Conservation (phyloP, 1,140 invertebrate genomes). For the Rhagoletis zephyria region DNA sequence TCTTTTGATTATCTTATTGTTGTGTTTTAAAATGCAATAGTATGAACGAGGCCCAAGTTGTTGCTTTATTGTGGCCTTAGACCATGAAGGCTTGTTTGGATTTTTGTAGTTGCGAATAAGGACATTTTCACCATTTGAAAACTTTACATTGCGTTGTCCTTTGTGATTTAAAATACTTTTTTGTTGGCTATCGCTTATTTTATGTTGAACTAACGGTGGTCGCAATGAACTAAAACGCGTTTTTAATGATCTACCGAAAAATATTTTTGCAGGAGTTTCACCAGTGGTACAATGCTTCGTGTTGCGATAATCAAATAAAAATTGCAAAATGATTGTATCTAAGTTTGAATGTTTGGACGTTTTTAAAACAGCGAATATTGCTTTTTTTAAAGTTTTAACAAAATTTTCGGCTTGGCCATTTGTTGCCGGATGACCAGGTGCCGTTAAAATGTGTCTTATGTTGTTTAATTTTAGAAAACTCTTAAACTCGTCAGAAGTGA, state of each 20-base stretch:
- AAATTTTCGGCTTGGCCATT: too few species aligned
- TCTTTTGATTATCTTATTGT: not conserved
- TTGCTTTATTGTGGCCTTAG: not conserved
- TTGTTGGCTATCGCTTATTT: not conserved
- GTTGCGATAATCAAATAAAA: constrained; percentile 36
- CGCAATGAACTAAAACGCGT: constrained; percentile 23
- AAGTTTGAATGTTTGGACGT: not conserved
- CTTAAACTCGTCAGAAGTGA: constrained; percentile 29
- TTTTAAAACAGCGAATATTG: not conserved
- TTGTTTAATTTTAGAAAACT: constrained; percentile 5
- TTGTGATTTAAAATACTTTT: constrained; percentile 12
- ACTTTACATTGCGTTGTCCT: not conserved
- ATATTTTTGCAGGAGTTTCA: constrained; percentile 31
- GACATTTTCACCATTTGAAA: constrained; percentile 6
- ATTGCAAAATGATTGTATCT: not conserved
- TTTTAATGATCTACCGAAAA: constrained; percentile 57
- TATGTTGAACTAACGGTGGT: not conserved
- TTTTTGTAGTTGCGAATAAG: not conserved
- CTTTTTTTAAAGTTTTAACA: not conserved
- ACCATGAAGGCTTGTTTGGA: not conserved
- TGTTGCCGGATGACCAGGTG: too few species aligned
- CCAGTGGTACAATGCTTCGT: constrained; percentile 48
- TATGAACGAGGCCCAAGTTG: constrained; percentile 4
- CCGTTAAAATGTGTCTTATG: too few species aligned
- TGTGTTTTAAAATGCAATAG: not conserved